Conservation (phyloP, 1,140 invertebrate species). For the Drosophila guanche region DNA sequence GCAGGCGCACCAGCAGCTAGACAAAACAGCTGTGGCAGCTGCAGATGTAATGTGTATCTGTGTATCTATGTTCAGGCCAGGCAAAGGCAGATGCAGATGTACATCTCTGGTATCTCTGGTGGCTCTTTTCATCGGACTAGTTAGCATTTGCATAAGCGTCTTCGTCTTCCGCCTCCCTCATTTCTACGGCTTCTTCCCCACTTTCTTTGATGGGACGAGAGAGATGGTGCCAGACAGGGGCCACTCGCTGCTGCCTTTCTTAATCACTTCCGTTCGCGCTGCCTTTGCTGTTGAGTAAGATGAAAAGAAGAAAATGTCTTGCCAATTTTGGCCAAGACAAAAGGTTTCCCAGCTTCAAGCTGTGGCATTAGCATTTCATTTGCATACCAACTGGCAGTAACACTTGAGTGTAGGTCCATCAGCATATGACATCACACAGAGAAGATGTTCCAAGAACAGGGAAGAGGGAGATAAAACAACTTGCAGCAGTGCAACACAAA, state of each 20-base stretch:
- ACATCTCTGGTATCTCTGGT: constrained; percentile 9
- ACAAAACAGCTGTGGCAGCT: constrained; percentile 61
- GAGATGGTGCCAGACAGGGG: constrained; percentile 1
- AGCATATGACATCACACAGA: constrained; percentile 29
- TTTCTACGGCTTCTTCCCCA: constrained; percentile 51
- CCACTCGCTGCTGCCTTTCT: constrained; percentile 49
- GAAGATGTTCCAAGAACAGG: no score
- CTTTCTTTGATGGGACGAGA: constrained; percentile 47
- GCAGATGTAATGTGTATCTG: constrained; percentile 4
- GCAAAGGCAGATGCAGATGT: background rate
- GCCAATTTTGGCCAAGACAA: constrained; percentile 55
- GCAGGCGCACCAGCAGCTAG: constrained; percentile 12
- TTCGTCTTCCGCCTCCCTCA: constrained; percentile 50
- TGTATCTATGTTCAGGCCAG: no score
- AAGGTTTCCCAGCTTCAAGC: background rate
- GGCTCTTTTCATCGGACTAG: constrained; percentile 34
- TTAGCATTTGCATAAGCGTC: constrained; percentile 72
- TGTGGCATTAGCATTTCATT: constrained; percentile 40
- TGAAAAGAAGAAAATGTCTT: constrained; percentile 34
- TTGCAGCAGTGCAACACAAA: no score
- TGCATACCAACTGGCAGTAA: constrained; percentile 28
- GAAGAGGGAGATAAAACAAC: no score
- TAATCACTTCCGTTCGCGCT: constrained; percentile 72
- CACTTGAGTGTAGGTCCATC: background rate
- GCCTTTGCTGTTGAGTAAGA: constrained; percentile 62